Base-by-base conservation (phyloP, 2,797 vertebrate species). In the Enteromius treurensis region DNA sequence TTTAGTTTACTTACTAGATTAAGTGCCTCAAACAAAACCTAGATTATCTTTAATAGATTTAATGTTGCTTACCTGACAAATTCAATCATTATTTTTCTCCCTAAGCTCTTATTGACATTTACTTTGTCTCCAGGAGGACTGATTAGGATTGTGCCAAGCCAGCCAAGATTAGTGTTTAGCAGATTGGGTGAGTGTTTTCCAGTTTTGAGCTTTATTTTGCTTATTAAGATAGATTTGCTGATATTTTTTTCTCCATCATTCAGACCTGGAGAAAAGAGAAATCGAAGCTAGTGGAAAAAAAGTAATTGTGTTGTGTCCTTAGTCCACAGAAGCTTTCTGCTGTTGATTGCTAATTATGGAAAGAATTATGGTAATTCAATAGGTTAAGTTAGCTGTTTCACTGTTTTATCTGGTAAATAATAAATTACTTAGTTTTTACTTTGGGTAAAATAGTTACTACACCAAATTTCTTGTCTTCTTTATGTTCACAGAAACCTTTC, bases 291-390 rank as follows among this genome's bases (percentile, higher is more conserved):
- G 49, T 14, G 26, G 26, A 23, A 58, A 79, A 29, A 84, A 86
- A 78, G 79, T 71, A 84, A 86, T 82, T 75, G 81, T 80, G 70
- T 80, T 65, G 11, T 58, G 65, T 62, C 58, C 23, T 67, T 69
- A 81, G 23, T 34, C 55, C 84, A 64, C 55, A 64, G 29, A 9
- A 34, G 77, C 69, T 55, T 42, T 14, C 32, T 82, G 47, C 78
- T 32, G 68, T 14, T 2, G 67, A 49, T 55, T 70, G 5, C 17
- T 62, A 21, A 32, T 70, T 60, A 85, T 62, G 47, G 42, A 69
- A 65, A 3, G 34, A 29, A 19, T 9, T 51, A 23, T 17, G 49
- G 53, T 78, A 62, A 82, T 86, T 51, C 37, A 15, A 4, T 64
- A 32, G 47, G 5, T 21, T 34, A 29, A 74, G 34, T 17, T 53